phyloP scores from a whole-genome alignment of 2,113 vertebrate genomes.

The Ctenodactylus gundi region DNA sequence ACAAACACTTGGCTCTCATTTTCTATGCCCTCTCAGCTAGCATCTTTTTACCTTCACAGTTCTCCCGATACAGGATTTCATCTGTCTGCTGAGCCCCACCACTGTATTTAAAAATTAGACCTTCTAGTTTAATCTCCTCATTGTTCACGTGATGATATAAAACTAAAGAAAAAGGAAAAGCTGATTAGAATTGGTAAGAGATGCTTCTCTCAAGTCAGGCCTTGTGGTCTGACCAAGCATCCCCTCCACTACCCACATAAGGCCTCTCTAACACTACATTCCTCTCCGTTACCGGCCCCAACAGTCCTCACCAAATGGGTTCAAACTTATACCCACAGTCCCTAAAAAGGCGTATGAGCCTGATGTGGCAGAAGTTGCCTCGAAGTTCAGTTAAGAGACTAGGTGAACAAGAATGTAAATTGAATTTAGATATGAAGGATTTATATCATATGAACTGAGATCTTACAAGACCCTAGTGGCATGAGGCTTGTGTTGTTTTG shows the following conservation, averaged over 20 bases:
- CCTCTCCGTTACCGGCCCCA: neutral
- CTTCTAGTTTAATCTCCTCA: neutral
- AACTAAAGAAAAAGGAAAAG: neutral
- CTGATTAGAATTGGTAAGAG: neutral
- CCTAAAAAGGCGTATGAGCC: neutral
- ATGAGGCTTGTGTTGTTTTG: neutral
- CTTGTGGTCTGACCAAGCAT: neutral
- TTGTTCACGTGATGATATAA: neutral
- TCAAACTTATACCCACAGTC: neutral
- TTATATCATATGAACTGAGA: neutral
- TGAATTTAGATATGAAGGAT: neutral
- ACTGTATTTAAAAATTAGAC: neutral
- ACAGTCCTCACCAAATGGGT: neutral
- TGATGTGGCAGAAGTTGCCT: neutral
- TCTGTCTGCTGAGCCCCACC: neutral
- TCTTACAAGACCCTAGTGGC: neutral
- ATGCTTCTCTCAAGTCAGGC: neutral
- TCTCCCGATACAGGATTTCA: neutral
- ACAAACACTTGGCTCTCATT: neutral
- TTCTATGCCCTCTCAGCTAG: neutral
- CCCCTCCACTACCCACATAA: neutral
- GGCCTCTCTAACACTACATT: neutral
- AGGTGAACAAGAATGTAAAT: neutral
- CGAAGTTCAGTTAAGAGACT: neutral
- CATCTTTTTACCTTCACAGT: neutral